Percentiles rank a stretch among this genome's conserved stretches.
Evolutionary conservation across 2,888 invertebrate species (phyloP).

Genomic region (Latrodectus hesperus): DNA sequence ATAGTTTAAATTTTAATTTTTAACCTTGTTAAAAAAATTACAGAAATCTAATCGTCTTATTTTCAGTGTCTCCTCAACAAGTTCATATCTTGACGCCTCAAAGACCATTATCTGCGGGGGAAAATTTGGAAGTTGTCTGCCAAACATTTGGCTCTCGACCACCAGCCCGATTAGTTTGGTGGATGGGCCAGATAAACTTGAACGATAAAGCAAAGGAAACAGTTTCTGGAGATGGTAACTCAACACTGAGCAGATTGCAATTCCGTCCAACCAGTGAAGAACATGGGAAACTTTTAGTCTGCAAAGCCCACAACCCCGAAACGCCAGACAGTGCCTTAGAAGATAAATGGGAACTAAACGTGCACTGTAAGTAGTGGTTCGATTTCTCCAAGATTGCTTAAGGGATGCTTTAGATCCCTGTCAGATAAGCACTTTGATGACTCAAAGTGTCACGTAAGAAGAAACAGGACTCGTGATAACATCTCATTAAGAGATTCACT

Average conservation of each 20-base stretch:
- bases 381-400: background rate
- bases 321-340: slow-evolving; percentile 72
- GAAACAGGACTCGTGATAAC: background rate
- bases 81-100: slow-evolving; percentile 60
- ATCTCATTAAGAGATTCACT: background rate
- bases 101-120: slow-evolving; percentile 68
- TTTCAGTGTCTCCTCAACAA: slow-evolving; percentile 66
- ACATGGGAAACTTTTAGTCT: slow-evolving; percentile 71
- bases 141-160: slow-evolving; percentile 70
- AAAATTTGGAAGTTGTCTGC: slow-evolving; percentile 69
- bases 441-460: slow-evolving; percentile 15
- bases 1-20: too few relatives aligned
- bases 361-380: slow-evolving; percentile 71
- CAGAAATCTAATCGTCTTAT: background rate
- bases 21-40: too few relatives aligned
- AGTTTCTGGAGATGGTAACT: slow-evolving; percentile 71
- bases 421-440: slow-evolving; percentile 11
- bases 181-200: slow-evolving; percentile 67
- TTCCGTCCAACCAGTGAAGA: slow-evolving; percentile 72
- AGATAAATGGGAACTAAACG: slow-evolving; percentile 71
- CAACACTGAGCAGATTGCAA: slow-evolving; percentile 70
- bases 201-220: slow-evolving; percentile 62
- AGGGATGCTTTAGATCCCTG: slow-evolving; percentile 11
- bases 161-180: slow-evolving; percentile 70
- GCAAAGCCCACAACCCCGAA: slow-evolving; percentile 72